A percentile compares a stretch with the other conserved stretches of the same genome.
phyloP scores from a whole-genome alignment of 1,140 invertebrate species.

The Drosophila miranda region DNA sequence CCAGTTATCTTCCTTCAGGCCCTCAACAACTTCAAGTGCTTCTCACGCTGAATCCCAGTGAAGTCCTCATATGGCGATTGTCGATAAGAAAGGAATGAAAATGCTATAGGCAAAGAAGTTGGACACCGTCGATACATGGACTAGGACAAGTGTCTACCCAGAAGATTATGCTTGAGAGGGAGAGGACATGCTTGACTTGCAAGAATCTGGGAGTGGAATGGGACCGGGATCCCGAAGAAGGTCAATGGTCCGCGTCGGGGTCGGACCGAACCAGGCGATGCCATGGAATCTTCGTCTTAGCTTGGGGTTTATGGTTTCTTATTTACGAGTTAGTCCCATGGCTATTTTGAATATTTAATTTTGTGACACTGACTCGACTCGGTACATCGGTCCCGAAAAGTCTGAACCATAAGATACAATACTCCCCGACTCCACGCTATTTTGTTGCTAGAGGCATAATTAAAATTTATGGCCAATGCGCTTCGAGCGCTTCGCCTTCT shows the following conservation, averaged over 20 bases:
- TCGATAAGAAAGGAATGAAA: conserved; percentile 13
- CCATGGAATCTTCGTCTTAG: conserved; percentile 16
- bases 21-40: background rate
- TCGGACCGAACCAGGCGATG: conserved; percentile 20
- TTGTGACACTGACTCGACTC: conserved; percentile 1
- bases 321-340: conserved; percentile 37
- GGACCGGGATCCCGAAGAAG: background rate
- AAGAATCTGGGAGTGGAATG: background rate
- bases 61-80: conserved; percentile 8
- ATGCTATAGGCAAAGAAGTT: conserved; percentile 36
- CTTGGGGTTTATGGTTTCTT: conserved; percentile 13
- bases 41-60: conserved; percentile 27
- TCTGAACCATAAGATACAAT: background rate
- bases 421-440: conserved; percentile 8
- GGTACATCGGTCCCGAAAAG: conserved; percentile 20
- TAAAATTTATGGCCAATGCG: conserved; percentile 75
- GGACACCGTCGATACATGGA: conserved; percentile 60
- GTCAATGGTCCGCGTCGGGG: conserved; percentile 37
- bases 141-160: conserved; percentile 36
- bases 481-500: conserved; percentile 53
- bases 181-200: conserved; percentile 38
- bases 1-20: no score
- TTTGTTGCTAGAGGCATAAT: conserved; percentile 61
- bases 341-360: conserved; percentile 43
- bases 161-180: conserved; percentile 24